These are phyloP conservation scores for Enteromius radiatus DNA, from an alignment of 2,797 vertebrate species.

Conservation along the genomic window DNA sequence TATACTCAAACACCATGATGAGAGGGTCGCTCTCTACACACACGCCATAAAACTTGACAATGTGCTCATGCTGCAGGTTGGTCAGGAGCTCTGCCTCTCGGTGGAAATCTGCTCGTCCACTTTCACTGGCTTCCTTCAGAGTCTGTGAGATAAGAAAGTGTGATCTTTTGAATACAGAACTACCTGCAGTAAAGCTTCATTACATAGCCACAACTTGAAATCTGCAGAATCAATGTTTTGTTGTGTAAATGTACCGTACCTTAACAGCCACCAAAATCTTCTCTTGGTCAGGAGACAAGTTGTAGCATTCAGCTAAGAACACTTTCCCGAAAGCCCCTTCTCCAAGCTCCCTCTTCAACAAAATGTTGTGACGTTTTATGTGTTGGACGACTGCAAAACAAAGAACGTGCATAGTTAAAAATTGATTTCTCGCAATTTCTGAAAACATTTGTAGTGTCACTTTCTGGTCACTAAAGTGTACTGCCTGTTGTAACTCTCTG, in stretches of 20 bases:
- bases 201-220: background rate
- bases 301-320: conserved; percentile 97
- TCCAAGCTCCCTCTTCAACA: conserved; percentile 95
- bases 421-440: background rate
- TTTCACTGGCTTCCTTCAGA: conserved; percentile 96
- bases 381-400: conserved; percentile 91
- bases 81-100: conserved; percentile 96
- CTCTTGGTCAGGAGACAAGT: conserved; percentile 92
- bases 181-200: background rate
- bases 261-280: conserved; percentile 98
- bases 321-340: conserved; percentile 99
- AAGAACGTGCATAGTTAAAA: conserved; percentile 21
- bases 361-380: conserved; percentile 98
- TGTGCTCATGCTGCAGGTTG: conserved; percentile 96
- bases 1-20: conserved; percentile 99
- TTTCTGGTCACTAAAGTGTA: background rate
- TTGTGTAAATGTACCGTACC: conserved; percentile 73
- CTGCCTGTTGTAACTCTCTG: background rate
- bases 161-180: background rate
- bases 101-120: conserved; percentile 95
- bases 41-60: conserved; percentile 97
- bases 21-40: conserved; percentile 97
- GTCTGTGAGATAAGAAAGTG: conserved; percentile 76
- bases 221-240: background rate
- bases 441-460: background rate